Evolutionary conservation across 2,113 vertebrate genomes (phyloP).

Genomic region (Solea senegalensis): DNA sequence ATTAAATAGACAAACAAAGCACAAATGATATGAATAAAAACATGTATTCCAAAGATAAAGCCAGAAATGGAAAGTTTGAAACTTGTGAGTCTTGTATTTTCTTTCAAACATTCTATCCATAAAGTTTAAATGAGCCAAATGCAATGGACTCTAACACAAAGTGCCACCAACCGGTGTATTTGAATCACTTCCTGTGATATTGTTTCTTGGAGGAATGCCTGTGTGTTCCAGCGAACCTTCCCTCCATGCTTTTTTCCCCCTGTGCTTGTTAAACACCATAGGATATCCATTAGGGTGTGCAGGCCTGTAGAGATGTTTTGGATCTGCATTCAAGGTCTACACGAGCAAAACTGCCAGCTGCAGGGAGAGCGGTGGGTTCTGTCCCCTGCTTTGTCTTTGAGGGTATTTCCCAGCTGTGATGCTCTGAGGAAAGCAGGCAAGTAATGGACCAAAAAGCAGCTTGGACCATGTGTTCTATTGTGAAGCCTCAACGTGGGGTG

Average conservation of each 20-base stretch:
- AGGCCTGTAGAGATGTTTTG: conserved; percentile 45
- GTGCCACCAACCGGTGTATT: conserved; percentile 4
- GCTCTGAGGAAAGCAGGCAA: conserved; percentile 5
- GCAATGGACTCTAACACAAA: conserved; percentile 37
- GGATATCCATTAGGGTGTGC: conserved; percentile 59
- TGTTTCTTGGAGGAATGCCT: conserved; percentile 28
- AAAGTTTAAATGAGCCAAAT: conserved; percentile 16
- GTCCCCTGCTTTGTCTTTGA: conserved; percentile 44
- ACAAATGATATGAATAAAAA: no score
- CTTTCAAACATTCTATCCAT: no score
- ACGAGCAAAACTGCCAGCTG: conserved; percentile 9
- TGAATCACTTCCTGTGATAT: conserved; percentile 37
- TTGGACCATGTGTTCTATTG: no score
- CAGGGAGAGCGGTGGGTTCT: background rate
- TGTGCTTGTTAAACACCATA: conserved; percentile 60
- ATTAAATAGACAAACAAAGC: no score
- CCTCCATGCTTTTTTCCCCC: conserved; percentile 22
- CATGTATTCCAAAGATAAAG: no score
- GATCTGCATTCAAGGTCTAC: conserved; percentile 38
- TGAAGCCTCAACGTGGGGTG: no score
- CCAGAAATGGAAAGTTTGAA: no score
- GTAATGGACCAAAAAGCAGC: background rate
- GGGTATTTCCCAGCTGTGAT: conserved; percentile 13
- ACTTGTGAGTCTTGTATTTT: no score
- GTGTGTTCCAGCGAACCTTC: conserved; percentile 11